Base-by-base conservation (phyloP, 2,797 vertebrate genomes). In the Garrulus glandarius region DNA sequence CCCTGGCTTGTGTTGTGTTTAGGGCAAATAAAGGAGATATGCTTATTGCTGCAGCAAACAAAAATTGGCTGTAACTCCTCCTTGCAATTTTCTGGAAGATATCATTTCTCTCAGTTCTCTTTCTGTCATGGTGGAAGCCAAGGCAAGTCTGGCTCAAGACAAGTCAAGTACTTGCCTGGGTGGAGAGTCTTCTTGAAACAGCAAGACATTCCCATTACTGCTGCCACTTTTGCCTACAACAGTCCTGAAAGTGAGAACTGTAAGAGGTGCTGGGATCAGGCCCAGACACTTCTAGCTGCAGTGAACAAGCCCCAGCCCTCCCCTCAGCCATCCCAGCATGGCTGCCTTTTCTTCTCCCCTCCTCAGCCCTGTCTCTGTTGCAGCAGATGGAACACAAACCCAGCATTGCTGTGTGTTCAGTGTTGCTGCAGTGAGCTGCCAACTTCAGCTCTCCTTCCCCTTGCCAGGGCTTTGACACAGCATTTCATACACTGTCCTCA, bases 261-360 rank as follows among this genome's bases (percentile, higher is more conserved):
- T 9, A 32, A 59, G 49, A 32, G 26, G 18, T 19, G 30, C 14
- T 29, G 29, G 26, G 6, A 34, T 75, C 29, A 84, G 67, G 32
- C 27, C 13, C 36, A 19, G 43, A 26, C 49, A 34, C 19, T 26
- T n/a, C 15, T 39, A 87, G 70, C 37, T 57, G 21, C 60, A 47
- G 37, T 43, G 24, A 37, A 24, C 15, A 14, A 15, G 10, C 2
- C 13, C 15, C 39, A 43, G 36, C 36, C n/a, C 18, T 32, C 5
- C 17, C 10, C 36, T 67, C 20, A 26, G 15, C 20, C 47, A 4
- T 21, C 15, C 46, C 37, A n/a, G 41, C 19, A 49, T 0, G 0
- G 30, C 18, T 55, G 36, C 36, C 41, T 46, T 64, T 55, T 47
- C 65, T n/a, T 71, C 9, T 53, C 2, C 36, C 20, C 26, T 74